A percentile compares a stretch with the other conserved stretches of the same genome.
Conservation (phyloP, 2,797 vertebrate genomes). For the Notoglanidium macrostoma region DNA sequence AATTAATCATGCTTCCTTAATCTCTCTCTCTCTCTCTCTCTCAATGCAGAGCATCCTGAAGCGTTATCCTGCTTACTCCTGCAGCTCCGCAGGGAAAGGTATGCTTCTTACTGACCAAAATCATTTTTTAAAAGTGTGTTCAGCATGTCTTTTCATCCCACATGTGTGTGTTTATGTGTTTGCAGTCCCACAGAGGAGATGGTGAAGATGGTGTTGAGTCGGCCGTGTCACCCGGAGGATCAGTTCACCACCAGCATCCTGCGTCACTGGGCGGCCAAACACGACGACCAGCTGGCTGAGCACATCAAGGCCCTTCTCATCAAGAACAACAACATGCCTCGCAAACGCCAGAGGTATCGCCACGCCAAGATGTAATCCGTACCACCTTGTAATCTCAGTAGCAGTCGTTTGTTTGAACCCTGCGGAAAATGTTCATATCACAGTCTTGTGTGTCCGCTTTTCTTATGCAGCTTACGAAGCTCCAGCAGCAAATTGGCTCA, state of each 20-base stretch:
- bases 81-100: slow-evolving; percentile 93
- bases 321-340: slow-evolving; percentile 96
- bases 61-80: slow-evolving; percentile 91
- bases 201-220: slow-evolving; percentile 97
- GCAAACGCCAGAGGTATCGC: slow-evolving; percentile 89
- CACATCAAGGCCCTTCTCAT: slow-evolving; percentile 95
- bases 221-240: slow-evolving; percentile 90
- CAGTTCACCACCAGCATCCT: slow-evolving; percentile 97
- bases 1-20: background rate
- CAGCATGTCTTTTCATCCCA: background rate
- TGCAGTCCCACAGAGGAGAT: slow-evolving; percentile 92
- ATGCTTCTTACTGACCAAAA: slow-evolving; percentile 51
- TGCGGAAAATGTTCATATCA: background rate
- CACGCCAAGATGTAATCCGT: slow-evolving; percentile 23
- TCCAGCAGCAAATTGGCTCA: slow-evolving; percentile 96
- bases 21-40: background rate
- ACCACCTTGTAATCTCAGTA: background rate
- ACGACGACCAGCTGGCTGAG: slow-evolving; percentile 88
- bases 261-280: slow-evolving; percentile 91
- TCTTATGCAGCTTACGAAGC: slow-evolving; percentile 81
- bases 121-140: background rate
- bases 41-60: slow-evolving; percentile 88
- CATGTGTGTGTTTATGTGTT: background rate
- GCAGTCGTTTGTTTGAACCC: background rate
- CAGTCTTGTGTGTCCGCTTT: background rate